Base-by-base conservation (phyloP, 2,888 invertebrate genomes). In the Pandemis cinnamomeana region DNA sequence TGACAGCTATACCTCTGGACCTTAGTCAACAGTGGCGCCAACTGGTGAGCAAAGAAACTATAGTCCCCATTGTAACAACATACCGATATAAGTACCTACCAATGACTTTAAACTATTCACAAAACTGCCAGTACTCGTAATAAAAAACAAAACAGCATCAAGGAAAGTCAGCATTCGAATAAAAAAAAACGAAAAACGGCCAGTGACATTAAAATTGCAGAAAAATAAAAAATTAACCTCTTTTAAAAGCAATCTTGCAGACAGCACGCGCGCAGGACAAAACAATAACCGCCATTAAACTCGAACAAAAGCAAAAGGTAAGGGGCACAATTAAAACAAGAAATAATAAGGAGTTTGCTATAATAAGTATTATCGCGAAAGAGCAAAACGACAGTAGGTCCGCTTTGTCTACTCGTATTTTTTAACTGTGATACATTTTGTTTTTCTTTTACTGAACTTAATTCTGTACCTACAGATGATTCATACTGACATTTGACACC, bases 301-400 rank as follows among this genome's bases (percentile, higher is more conserved):
- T 82, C 82, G 88, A 91, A 94, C 93, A 93, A 94, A 92, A 89
- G 91, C 89, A 91, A 93, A 93, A 91, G 91, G 90, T 92, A 93
- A 93, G 93, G 86, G 88, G 91, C 87, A 92, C 93, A 94, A 94
- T 94, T 94, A 93, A 93, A 92, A 92, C 92, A 93, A 92, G 91
- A 93, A 93, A 92, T 93, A 93, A 93, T 93, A 93, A 93, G 92
- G 93, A 92, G 89, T 67, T 88, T 90, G 90, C 90, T 90, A 91
- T 93, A 93, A 93, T 93, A 93, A 93, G 92, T 92, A 92, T 92
- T 91, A 84, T 84, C 91, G 90, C 90, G 36, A 64, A 41, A 51
- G 66, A 61, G 44, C 15, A 41, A 44, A 62, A 66, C 55, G 15
- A 67, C 74, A 74, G 74, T 53, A 62, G 74, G 51, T 55, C 36